Conservation (phyloP, 2,888 invertebrate species). For the Rotaria macrura region DNA sequence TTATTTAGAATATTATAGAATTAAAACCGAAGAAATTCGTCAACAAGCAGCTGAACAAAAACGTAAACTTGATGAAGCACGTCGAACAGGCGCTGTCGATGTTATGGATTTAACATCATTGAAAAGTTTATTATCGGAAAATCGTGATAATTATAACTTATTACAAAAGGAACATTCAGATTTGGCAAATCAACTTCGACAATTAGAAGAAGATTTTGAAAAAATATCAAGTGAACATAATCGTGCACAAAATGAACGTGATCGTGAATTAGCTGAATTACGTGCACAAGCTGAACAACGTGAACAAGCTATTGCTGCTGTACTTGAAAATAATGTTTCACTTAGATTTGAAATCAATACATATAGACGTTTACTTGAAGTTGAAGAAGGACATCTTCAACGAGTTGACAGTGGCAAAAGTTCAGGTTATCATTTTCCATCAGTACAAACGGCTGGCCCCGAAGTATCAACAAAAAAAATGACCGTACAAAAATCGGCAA, state of each 20-base stretch:
- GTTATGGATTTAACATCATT: conserved; percentile 18
- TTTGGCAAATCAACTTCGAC: conserved; percentile 17
- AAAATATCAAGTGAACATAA: neutral
- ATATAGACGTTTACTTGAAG: conserved; percentile 32
- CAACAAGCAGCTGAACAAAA: conserved; percentile 29
- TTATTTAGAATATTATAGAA: conserved; percentile 28
- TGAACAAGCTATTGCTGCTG: conserved; percentile 23
- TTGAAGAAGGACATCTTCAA: conserved; percentile 24
- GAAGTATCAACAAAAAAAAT: neutral
- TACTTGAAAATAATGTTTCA: conserved; percentile 29
- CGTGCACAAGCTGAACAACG: conserved; percentile 24
- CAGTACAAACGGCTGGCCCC: too few species aligned
- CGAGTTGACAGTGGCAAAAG: too few species aligned
- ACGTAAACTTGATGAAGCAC: conserved; percentile 24
- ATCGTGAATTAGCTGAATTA: conserved; percentile 25
- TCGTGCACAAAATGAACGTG: conserved; percentile 25
- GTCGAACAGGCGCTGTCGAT: conserved; percentile 25
- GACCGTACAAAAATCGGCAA: conserved; percentile 19
- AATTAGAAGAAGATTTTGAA: conserved; percentile 30
- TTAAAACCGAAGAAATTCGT: conserved; percentile 32
- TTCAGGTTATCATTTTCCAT: too few species aligned
- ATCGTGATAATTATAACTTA: conserved; percentile 17
- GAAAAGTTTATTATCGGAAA: conserved; percentile 25
- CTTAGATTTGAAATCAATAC: conserved; percentile 33
- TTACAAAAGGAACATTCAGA: conserved; percentile 27